Evolutionary conservation across 2,888 invertebrate species (phyloP).

Genomic region (Coleophora flavipennella): DNA sequence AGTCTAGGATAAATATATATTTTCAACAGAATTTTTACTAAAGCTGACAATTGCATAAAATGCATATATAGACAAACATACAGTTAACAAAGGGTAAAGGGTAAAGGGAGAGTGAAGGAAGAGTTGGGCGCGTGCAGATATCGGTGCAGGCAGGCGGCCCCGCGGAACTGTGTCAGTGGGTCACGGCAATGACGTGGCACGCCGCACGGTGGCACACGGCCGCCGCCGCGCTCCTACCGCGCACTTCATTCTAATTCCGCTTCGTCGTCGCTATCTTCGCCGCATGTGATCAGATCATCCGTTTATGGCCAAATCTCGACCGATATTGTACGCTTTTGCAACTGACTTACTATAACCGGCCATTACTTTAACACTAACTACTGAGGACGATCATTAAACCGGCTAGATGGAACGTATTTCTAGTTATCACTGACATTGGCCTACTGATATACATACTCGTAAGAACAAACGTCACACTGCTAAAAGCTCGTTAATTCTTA

Average conservation of each 20-base stretch:
- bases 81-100: constrained; percentile 26
- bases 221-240: constrained; percentile 27
- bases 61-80: no score
- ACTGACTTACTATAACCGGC: not conserved
- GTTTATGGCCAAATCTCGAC: no score
- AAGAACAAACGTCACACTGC: constrained; percentile 22
- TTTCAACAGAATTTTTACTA: no score
- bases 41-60: no score
- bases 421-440: constrained; percentile 47
- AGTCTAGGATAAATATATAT: no score
- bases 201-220: constrained; percentile 43
- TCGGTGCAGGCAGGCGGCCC: constrained; percentile 72
- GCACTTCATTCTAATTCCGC: constrained; percentile 72
- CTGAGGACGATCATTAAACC: not conserved
- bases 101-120: constrained; percentile 48
- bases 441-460: constrained; percentile 48
- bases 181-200: constrained; percentile 77
- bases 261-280: constrained; percentile 60
- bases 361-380: constrained; percentile 4
- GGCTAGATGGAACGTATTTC: not conserved
- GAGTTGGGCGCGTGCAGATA: constrained; percentile 63
- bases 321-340: no score
- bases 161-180: constrained; percentile 79
- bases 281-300: constrained; percentile 13
- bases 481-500: constrained; percentile 23